Base-by-base conservation (phyloP, 1,140 invertebrate species). In the Drosophila nannoptera region DNA sequence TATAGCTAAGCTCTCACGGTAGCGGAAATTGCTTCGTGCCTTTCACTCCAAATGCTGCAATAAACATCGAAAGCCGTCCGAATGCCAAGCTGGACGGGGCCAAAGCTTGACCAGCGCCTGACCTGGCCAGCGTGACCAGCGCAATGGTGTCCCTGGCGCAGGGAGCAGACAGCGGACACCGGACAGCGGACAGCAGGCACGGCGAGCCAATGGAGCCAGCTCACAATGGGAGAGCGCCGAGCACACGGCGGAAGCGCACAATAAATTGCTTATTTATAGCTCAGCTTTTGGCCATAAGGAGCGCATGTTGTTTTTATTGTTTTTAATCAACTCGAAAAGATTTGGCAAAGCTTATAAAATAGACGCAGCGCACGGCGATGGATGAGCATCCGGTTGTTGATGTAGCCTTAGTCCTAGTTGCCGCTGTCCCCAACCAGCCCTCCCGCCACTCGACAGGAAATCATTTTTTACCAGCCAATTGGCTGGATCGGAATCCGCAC, bases 201-300 rank as follows among this genome's bases (percentile, higher is more conserved):
- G 8, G 55, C 22, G 22, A 22, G 3, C 22, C 22, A 22, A 22
- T 22, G 22, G 22, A 22, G 29, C 12, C 36, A 32, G 61, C 58
- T 71, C 59, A 84, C 80, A 86, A 86, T 84, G 76, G 81, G 38
- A 69, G 22, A 22, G 22, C 22, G 42, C 42, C 14, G 63, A 80
- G 67, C 73, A 84, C 82, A 81, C 74, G 81, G 77, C 81, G 81
- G 81, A 86, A 86, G 77, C 82, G 81, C 77, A 86, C 81, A 86
- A 86, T 86, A 86, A 86, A 86, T 86, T 86, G 81, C 82, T 86
- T 86, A 86, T 86, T 86, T 86, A 86, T 86, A 74, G 81, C 82
- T 81, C 77, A 81, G 81, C 70, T 81, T 86, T 86, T 77, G 77
- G 74, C 81, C 74, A 77, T 86, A 86, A 86, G 81, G 74, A 86